Evolutionary conservation across 1,140 invertebrate species (phyloP).

Genomic region (Pteromalus puparum): DNA sequence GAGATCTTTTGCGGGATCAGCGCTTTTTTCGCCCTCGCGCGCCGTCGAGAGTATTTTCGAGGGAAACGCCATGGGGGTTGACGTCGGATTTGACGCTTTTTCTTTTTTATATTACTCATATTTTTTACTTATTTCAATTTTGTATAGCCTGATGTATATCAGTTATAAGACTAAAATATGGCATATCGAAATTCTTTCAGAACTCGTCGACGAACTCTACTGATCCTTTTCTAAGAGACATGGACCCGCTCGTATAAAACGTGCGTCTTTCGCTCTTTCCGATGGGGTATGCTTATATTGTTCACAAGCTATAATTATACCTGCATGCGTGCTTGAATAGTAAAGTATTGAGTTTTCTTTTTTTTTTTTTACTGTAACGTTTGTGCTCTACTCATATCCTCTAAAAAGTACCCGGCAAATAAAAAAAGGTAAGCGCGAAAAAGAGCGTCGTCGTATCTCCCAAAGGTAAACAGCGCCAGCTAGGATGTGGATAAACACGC

Average conservation of each 20-base stretch:
- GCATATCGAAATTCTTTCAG: conserved; percentile 21
- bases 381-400: not conserved
- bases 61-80: not conserved
- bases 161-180: not conserved
- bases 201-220: not conserved
- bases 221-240: not conserved
- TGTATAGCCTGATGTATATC: not conserved
- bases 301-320: not conserved
- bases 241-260: conserved; percentile 14
- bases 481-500: not conserved
- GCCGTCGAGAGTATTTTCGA: not conserved
- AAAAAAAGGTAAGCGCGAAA: conserved; percentile 5
- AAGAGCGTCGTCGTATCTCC: not conserved
- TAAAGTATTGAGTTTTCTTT: not conserved
- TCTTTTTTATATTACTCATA: too few relatives aligned
- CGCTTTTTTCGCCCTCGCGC: not conserved
- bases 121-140: too few relatives aligned
- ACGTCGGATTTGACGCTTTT: too few relatives aligned
- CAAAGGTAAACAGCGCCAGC: not conserved
- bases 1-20: not conserved
- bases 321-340: conserved; percentile 20
- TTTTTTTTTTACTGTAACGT: not conserved
- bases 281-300: conserved; percentile 38
- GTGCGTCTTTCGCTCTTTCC: not conserved
- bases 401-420: not conserved